phyloP scores from a whole-genome alignment of 2,113 vertebrate genomes.

The Alexandromys fortis region DNA sequence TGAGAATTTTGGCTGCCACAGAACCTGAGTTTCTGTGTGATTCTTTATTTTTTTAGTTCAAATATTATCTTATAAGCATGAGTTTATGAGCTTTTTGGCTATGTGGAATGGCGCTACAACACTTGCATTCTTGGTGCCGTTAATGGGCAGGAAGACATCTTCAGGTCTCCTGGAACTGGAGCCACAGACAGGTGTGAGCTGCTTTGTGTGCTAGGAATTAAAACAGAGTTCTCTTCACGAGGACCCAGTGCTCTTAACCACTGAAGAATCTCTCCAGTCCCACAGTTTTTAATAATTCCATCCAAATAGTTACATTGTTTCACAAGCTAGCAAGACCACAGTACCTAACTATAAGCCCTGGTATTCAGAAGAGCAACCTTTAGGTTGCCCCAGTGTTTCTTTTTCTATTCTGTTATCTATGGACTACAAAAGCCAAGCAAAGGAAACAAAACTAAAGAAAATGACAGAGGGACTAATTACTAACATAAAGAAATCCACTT shows the following conservation, averaged over 20 bases:
- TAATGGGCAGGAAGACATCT: background rate
- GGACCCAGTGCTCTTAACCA: background rate
- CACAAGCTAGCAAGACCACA: background rate
- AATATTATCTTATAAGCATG: background rate
- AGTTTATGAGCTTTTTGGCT: no score
- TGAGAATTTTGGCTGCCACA: background rate
- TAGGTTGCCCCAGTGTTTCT: slow-evolving; percentile 11
- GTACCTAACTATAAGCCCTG: background rate
- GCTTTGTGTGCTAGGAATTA: background rate
- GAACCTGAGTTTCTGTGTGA: background rate
- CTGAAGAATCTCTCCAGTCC: background rate
- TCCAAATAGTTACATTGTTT: slow-evolving; percentile 2
- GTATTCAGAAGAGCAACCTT: slow-evolving; percentile 16
- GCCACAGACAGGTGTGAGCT: background rate
- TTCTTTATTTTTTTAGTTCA: background rate
- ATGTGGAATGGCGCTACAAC: background rate
- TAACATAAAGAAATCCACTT: background rate
- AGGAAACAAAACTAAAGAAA: background rate
- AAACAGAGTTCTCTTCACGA: background rate
- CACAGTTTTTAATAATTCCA: background rate
- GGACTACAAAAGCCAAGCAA: background rate
- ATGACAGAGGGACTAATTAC: background rate
- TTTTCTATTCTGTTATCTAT: background rate
- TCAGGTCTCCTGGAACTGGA: no score
- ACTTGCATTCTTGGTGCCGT: background rate